Conservation (phyloP, 2,888 invertebrate genomes). For the Agriotes lineatus region DNA sequence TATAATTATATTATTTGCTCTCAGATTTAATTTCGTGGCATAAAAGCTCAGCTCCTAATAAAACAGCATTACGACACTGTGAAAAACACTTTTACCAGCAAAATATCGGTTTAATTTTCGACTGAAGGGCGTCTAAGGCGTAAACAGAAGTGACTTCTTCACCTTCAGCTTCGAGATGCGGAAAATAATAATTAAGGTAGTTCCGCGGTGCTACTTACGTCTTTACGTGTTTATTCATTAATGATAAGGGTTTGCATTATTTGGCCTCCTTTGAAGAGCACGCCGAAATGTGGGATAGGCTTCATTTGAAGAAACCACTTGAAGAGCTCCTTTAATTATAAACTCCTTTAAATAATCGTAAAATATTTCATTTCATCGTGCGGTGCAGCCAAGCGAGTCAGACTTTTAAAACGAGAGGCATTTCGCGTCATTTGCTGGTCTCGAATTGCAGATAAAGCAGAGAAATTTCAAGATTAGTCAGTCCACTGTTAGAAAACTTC, state of each 20-base stretch:
- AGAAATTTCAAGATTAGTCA: too few relatives aligned
- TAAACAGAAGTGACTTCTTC: too few relatives aligned
- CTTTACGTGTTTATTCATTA: conserved; percentile 9
- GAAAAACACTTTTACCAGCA: too few relatives aligned
- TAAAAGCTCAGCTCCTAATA: too few relatives aligned
- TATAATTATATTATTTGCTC: too few relatives aligned
- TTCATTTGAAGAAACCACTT: not conserved
- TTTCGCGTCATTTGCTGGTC: not conserved
- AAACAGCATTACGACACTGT: too few relatives aligned
- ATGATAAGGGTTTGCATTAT: conserved; percentile 3
- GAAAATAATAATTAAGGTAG: not conserved
- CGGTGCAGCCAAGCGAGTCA: not conserved
- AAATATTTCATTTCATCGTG: not conserved
- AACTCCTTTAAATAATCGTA: conserved; percentile 7
- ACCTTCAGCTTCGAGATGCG: too few relatives aligned
- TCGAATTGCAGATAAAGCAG: not conserved
- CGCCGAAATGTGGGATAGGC: not conserved
- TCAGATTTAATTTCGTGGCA: too few relatives aligned
- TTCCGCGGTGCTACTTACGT: not conserved
- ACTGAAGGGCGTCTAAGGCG: too few relatives aligned
- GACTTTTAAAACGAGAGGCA: not conserved
- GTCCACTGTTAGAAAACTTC: too few relatives aligned
- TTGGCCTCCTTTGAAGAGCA: not conserved
- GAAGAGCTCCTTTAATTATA: not conserved
- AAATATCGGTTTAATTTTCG: too few relatives aligned